Evolutionary conservation across 1,140 invertebrate species (phyloP), one percentile per base, ranked within the genome.

Genomic region (Heliothis virescens): DNA sequence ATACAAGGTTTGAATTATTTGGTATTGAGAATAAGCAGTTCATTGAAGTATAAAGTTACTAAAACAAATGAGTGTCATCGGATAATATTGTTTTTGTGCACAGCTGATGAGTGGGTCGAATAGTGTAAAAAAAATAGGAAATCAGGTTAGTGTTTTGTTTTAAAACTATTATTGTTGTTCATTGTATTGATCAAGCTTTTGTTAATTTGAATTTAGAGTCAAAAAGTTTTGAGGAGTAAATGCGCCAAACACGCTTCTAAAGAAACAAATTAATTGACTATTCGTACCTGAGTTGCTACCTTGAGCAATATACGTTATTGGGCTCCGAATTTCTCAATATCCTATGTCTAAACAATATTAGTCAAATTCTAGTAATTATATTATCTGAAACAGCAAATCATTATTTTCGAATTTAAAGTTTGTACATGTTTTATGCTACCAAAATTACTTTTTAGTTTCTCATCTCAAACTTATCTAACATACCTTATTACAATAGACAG

Each of bases 141-240:
- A 83, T 80, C 82, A 83, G 82, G 82, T 83, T 80, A 83, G 82
- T 83, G 29, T 60, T 34, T 59, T 69, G 62, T 21, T 13, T 60
- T 60, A 52, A 50, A 41, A 26, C 21, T 26, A 26, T 26, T 1
- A 26, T 1, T n/a, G 34, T 12, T 10, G 29, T 34, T 29, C 21
- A 29, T 21, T 59, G 57, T 63, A 63, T 11, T 18, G 11, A 59
- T 18, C 57, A 26, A 59, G 21, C 16, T 59, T 59, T 26, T 59
- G 57, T 21, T 21, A 12, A 5, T 41, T 41, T 41, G 5, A 41
- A 41, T 7, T 41, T 41, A 7, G 34, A 41, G 9, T 7, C 34
- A 7, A 41, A 41, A 1, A 41, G 34, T 41, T 9, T 41, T 41
- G 34, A 9, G 0, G 3, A 41, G 34, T 41, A 41, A 41, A 4